Base-by-base conservation (phyloP, 2,797 vertebrate genomes). In the Sarcoramphus papa region DNA sequence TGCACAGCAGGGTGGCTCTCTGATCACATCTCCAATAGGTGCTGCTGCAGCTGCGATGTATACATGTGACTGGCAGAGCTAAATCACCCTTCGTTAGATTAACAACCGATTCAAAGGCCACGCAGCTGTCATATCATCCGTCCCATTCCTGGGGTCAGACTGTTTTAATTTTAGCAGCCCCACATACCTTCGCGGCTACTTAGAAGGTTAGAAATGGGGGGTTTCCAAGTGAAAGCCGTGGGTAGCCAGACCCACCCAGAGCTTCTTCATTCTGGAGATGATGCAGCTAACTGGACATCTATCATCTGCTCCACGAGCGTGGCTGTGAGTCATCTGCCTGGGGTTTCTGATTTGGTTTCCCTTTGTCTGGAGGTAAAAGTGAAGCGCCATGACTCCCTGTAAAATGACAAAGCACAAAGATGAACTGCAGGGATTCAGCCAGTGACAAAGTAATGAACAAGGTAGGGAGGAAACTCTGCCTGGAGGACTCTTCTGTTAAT, bases 91-190 rank as follows among this genome's bases (percentile, higher is more conserved):
- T 69, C 8, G 0, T 51, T 45, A 89, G 87, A 91, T 93, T 83
- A 92, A 91, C 62, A 85, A 77, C 85, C 12, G 24, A 87, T 56
- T 92, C 84, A 89, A 94, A 94, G 74, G 90, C 73, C 92, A 80
- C 2, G 21, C 95, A 97, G 96, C 94, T 97, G 96, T 94, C 92
- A 25, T 25, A 37, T 57, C 73, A 95, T 67, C 76, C 4, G 0
- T 20, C 77, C 76, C 88, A 54, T 84, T 45, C 87, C 86, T 65
- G 82, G 88, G 89, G 67, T 77, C 86, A 76, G 67, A 47, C 78
- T 65, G 16, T 37, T 96, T 91, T 95, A 97, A 96, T 96, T 97
- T 95, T 97, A 96, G 93, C 90, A 92, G 86, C 65, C 63, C 59
- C 78, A 83, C 92, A 94, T 96, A 76, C 89, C 73, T 92, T 37